Conservation (phyloP, 2,888 invertebrate genomes). For the Pardosa pseudoannulata region DNA sequence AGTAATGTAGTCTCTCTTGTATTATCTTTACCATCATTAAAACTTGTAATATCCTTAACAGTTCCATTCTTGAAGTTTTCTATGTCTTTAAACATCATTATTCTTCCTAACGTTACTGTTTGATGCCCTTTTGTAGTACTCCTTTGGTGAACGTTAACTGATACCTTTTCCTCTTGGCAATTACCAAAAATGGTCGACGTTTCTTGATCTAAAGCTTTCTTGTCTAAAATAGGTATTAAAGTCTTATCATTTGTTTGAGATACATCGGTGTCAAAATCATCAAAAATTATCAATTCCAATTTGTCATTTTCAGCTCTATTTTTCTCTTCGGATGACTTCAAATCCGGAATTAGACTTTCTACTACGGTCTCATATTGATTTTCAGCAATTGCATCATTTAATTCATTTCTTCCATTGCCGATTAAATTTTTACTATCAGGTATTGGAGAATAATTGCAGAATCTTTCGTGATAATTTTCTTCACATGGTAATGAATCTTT, state of each 20-base stretch:
- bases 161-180: background rate
- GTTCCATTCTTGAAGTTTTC: background rate
- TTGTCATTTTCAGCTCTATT: background rate
- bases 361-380: background rate
- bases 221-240: background rate
- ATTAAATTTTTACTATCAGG: background rate
- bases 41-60: background rate
- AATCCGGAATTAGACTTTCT: background rate
- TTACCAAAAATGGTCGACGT: background rate
- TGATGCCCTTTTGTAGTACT: background rate
- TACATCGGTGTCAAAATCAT: background rate
- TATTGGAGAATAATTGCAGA: too few relatives aligned
- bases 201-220: background rate
- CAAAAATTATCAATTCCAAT: background rate
- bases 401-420: background rate
- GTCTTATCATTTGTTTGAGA: background rate
- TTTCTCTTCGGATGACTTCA: background rate
- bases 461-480: too few relatives aligned
- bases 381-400: background rate
- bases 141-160: background rate
- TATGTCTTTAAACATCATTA: background rate
- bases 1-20: background rate
- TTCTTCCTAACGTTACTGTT: background rate
- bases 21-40: background rate
- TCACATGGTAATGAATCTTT: background rate